Evolutionary conservation across 2,113 vertebrate genomes (phyloP), one percentile per base, ranked within the genome.

Genomic region (Psettodes erumei): DNA sequence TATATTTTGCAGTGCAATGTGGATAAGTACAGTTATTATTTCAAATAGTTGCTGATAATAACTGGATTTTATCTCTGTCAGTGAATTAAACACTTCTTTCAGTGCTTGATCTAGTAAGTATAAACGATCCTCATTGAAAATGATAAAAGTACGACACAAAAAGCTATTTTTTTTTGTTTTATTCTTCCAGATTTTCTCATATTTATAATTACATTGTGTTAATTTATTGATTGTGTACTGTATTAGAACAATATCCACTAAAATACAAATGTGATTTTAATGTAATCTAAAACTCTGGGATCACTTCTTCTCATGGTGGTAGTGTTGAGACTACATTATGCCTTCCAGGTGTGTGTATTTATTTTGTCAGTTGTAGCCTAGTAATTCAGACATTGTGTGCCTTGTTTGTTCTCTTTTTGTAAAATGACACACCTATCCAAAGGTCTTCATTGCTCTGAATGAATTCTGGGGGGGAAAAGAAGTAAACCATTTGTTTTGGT

Each of bases 351-450:
- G 38, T 76, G 38, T 68, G 2, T 69, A 50, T 77, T 59, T 76
- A 38, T 50, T 21, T 16, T 68, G 71, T 73, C 32, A 19, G 58
- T 79, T 56, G 33, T 76, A 11, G 38, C 12, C 6, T 21, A 12
- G 50, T 66, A 79, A 69, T 85, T 74, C 78, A 83, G 75, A 66
- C 58, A 43, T 50, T 23, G 28, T 79, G 85, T 89, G 81, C 78
- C 81, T 87, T 82, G 32, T 64, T 50, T 59, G 64, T 62, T 51
- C 28, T 72, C 42, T 64, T 48, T 55, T 55, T 81, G n/a, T 77
- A 67, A 54, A 12, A 56, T 42, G 11, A 21, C 55, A 42, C 21
- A 45, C n/a, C n/a, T 19, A 30, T 50, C 8, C 8, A 16, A 55
- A 55, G 18, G 27, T 42, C 48, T 18, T n/a, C 8, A 48, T 45